A percentile compares a stretch with the other conserved stretches of the same genome.
Evolutionary conservation across 2,113 vertebrate species (phyloP).

Genomic region (Ptilorrhoa leucosticta): DNA sequence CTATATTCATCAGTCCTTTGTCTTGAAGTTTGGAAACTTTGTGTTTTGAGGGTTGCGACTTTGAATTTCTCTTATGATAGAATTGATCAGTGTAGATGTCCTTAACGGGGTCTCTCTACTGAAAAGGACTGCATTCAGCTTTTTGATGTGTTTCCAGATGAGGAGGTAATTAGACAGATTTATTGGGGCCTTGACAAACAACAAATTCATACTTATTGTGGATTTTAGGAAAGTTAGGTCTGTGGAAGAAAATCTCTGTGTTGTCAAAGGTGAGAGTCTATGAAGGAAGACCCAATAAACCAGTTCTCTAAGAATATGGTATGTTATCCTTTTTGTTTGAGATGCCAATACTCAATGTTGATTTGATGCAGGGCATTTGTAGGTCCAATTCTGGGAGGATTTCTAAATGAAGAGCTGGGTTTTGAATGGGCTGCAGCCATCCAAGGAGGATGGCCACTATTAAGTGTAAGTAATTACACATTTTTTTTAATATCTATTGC

Average conservation of each 20-base stretch:
- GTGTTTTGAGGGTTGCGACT: neutral
- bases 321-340: neutral
- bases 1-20: neutral
- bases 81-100: neutral
- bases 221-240: neutral
- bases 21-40: neutral
- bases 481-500: neutral
- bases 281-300: neutral
- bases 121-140: neutral
- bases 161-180: neutral
- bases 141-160: neutral
- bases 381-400: slow-evolving; percentile 85
- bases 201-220: neutral
- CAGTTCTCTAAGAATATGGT: neutral
- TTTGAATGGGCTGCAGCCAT: slow-evolving; percentile 87
- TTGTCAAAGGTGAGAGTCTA: neutral
- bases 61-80: neutral
- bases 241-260: neutral
- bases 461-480: slow-evolving; percentile 76
- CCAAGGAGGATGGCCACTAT: slow-evolving; percentile 79
- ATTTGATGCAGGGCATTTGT: slow-evolving; percentile 80
- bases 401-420: slow-evolving; percentile 81
- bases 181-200: neutral
- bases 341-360: neutral
- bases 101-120: neutral